These are phyloP conservation scores for Perognathus longimembris DNA, from an alignment of 2,113 vertebrate genomes.

Conservation along the genomic window DNA sequence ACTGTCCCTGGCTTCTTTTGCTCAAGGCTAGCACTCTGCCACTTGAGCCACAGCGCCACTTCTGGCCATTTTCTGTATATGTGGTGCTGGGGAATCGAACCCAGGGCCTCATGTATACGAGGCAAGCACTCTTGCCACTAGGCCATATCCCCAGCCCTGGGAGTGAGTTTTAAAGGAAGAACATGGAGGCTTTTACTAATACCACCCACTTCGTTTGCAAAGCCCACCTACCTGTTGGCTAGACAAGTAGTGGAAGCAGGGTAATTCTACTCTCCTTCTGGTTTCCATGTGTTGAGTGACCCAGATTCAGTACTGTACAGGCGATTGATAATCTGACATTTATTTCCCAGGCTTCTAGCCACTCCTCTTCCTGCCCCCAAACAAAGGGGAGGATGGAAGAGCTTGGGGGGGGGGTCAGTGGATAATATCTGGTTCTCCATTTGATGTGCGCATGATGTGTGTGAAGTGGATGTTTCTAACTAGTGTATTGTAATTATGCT, in stretches of 20 bases:
- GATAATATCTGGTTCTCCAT: not conserved
- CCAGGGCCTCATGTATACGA: too few species aligned
- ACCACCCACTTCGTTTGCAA: not conserved
- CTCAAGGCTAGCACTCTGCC: too few species aligned
- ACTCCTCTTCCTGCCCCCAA: too few species aligned
- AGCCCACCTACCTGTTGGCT: not conserved
- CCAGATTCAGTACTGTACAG: not conserved
- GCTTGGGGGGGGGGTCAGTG: too few species aligned
- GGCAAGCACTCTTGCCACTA: too few species aligned
- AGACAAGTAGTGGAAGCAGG: not conserved
- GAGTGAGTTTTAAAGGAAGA: not conserved
- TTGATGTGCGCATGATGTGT: not conserved
- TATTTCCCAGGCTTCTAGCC: slow-evolving; percentile 2
- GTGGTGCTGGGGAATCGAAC: too few species aligned
- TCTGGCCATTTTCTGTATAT: too few species aligned
- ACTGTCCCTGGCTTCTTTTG: too few species aligned
- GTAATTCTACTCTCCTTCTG: not conserved
- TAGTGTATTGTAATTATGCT: not conserved
- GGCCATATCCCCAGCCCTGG: too few species aligned
- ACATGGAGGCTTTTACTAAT: not conserved
- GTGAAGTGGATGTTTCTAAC: slow-evolving; percentile 12
- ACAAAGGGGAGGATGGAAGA: not conserved
- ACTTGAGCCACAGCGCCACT: too few species aligned
- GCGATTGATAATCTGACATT: not conserved
- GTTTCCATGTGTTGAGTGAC: not conserved